phyloP scores from a whole-genome alignment of 1,140 invertebrate species.

The Panagrolaimus sp. region DNA sequence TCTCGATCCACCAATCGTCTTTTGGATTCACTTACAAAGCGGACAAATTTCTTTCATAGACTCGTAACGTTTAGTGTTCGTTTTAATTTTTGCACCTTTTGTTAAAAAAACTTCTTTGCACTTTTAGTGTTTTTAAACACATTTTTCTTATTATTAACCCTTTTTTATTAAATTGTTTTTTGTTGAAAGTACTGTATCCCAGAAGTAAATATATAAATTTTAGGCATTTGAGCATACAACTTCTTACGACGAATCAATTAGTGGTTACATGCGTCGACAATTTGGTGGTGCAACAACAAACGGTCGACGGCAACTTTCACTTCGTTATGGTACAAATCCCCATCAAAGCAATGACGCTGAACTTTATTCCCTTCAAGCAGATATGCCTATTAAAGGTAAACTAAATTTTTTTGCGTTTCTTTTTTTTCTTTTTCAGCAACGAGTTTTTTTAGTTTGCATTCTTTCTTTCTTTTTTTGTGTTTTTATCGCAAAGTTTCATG shows the following conservation, averaged over 20 bases:
- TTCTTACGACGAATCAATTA: conserved; percentile 85
- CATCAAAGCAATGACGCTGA: conserved; percentile 89
- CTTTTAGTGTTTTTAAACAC: neutral
- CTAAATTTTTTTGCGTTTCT: neutral
- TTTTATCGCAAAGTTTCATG: neutral
- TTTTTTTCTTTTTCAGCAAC: neutral
- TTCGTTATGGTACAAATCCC: conserved; percentile 92
- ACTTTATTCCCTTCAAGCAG: conserved; percentile 73
- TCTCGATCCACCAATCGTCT: conserved; percentile 43
- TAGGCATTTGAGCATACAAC: conserved; percentile 72
- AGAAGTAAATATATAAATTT: neutral
- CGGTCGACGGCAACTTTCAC: conserved; percentile 40
- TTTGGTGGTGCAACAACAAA: conserved; percentile 67
- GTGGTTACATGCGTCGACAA: conserved; percentile 87
- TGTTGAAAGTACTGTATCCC: too few species aligned
- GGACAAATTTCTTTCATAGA: conserved; percentile 12
- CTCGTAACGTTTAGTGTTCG: conserved; percentile 14
- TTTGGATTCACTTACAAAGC: conserved; percentile 7
- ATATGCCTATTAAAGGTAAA: conserved; percentile 75
- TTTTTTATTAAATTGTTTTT: neutral
- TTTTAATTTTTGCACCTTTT: conserved; percentile 4
- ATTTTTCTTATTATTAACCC: conserved; percentile 1
- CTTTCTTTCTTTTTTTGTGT: neutral
- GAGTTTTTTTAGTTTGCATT: neutral
- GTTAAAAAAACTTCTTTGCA: conserved; percentile 12